A percentile compares a stretch with the other conserved stretches of the same genome.
Conservation (phyloP, 2,888 invertebrate species). For the Rutpela maculata region DNA sequence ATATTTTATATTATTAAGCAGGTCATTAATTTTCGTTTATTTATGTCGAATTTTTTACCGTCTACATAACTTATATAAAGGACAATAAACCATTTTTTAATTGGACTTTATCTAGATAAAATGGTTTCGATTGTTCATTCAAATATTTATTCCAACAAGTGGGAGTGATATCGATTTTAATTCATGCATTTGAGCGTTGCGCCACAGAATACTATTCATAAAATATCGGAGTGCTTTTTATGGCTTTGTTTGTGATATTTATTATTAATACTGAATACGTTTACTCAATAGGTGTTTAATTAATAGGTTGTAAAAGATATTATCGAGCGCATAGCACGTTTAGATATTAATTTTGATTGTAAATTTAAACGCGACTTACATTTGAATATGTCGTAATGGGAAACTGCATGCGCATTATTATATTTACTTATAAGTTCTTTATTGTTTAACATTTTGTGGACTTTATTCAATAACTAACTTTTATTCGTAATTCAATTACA, state of each 20-base stretch:
- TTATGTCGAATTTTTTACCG: neutral
- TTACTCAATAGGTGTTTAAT: constrained; percentile 3
- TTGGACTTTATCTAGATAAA: neutral
- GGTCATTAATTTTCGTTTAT: neutral
- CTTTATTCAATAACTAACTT: too few relatives aligned
- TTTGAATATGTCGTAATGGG: neutral
- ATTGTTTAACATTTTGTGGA: too few relatives aligned
- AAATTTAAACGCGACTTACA: neutral
- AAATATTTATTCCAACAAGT: neutral
- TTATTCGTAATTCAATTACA: too few relatives aligned
- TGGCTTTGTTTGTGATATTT: neutral
- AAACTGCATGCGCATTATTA: neutral
- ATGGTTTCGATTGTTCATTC: neutral
- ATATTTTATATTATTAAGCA: neutral
- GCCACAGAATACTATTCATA: neutral
- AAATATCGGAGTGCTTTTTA: neutral
- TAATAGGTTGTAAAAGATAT: neutral
- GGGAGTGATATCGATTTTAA: neutral
- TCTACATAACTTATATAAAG: neutral
- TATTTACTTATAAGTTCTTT: too few relatives aligned
- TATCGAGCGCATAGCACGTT: neutral
- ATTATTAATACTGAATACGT: neutral
- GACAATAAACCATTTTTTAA: neutral
- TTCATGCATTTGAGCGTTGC: neutral
- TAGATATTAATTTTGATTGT: constrained; percentile 5